Evolutionary conservation across 2,113 vertebrate species (phyloP).

Genomic region (Orycteropus afer): DNA sequence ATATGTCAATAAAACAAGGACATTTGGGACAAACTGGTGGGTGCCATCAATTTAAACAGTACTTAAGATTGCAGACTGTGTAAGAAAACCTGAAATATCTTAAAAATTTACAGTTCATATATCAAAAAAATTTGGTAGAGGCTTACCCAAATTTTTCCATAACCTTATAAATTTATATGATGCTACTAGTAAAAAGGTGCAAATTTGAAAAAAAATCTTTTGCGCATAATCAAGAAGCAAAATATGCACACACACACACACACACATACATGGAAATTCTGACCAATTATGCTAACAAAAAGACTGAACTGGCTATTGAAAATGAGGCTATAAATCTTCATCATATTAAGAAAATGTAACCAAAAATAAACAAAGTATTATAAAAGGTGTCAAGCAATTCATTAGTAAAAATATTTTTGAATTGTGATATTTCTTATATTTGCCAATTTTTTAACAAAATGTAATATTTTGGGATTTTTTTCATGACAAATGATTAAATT

Average conservation of each 20-base stretch:
- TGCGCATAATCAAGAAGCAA: not conserved
- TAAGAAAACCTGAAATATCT: not conserved
- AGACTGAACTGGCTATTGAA: not conserved
- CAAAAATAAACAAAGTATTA: not conserved
- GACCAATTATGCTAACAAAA: not conserved
- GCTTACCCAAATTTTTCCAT: not conserved
- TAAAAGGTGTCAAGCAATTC: not conserved
- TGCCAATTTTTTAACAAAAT: not conserved
- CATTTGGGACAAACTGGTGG: not conserved
- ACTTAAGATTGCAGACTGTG: not conserved
- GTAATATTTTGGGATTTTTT: not conserved
- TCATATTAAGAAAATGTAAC: not conserved
- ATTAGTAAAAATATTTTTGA: not conserved
- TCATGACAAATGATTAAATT: not conserved
- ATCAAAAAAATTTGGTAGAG: not conserved
- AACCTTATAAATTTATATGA: not conserved
- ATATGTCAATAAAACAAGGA: not conserved
- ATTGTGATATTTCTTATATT: not conserved
- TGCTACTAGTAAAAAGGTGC: not conserved
- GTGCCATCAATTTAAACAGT: not conserved
- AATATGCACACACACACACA: not conserved
- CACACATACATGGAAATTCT: not conserved
- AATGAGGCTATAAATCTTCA: not conserved
- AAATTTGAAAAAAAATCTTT: not conserved
- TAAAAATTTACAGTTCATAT: not conserved